These are phyloP conservation scores for Tragelaphus scriptus DNA, from an alignment of 2,113 vertebrate species.

Conservation along the genomic window DNA sequence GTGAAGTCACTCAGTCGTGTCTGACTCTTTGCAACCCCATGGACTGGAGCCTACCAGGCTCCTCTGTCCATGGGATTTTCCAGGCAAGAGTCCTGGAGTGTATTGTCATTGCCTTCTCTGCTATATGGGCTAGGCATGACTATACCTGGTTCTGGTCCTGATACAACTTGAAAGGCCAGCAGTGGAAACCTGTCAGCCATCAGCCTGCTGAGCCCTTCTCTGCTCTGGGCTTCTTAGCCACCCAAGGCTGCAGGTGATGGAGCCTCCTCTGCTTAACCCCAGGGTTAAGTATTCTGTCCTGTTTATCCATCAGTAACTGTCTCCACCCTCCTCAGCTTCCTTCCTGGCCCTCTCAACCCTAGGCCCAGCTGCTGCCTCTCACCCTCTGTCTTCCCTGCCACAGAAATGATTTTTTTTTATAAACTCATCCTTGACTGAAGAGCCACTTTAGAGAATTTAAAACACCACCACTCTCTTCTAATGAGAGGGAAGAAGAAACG, in stretches of 20 bases:
- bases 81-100: background rate
- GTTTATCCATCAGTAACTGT: conserved; percentile 7
- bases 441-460: conserved; percentile 67
- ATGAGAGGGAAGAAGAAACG: conserved; percentile 50
- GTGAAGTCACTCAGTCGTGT: rapidly evolving
- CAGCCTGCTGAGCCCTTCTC: background rate
- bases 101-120: background rate
- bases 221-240: background rate
- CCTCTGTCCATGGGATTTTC: background rate
- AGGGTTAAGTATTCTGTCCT: conserved; percentile 29
- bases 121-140: background rate
- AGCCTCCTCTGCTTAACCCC: conserved; percentile 38
- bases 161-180: background rate
- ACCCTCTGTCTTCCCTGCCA: conserved; percentile 3
- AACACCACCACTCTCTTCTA: conserved; percentile 45
- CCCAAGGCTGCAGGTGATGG: background rate
- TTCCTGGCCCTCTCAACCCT: background rate
- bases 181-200: too few species aligned
- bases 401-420: conserved; percentile 75
- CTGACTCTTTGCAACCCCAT: rapidly evolving
- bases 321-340: background rate
- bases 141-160: background rate
- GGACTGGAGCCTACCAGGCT: background rate
- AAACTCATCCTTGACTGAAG: conserved; percentile 74
- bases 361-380: conserved; percentile 1